Conservation (phyloP, 2,113 vertebrate species). For the Plecturocebus donacophilus region DNA sequence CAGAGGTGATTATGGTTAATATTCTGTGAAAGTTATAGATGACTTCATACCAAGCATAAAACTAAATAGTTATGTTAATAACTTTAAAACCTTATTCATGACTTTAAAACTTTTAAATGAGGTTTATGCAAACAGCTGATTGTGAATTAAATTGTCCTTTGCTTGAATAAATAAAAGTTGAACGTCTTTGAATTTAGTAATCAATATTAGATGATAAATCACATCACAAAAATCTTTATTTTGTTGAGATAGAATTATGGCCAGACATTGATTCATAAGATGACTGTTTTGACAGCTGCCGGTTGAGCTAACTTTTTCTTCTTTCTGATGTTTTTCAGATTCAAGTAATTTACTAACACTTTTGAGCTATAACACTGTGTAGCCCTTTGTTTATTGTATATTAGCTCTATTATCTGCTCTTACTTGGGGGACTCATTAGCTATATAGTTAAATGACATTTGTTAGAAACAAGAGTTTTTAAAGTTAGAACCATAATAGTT, state of each 20-base stretch:
- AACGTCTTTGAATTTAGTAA: background rate
- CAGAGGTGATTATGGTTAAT: slow-evolving; percentile 58
- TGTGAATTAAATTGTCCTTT: slow-evolving; percentile 49
- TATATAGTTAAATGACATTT: slow-evolving; percentile 18
- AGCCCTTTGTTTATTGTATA: background rate
- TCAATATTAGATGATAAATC: background rate
- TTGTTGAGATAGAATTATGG: slow-evolving; percentile 14
- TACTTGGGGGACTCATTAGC: background rate
- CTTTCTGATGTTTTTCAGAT: slow-evolving; percentile 20
- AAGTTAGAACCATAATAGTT: background rate
- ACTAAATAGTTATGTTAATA: slow-evolving; percentile 58
- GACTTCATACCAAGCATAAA: slow-evolving; percentile 58
- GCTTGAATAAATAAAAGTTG: slow-evolving; percentile 8
- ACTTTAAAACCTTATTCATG: slow-evolving; percentile 41
- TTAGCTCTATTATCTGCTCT: background rate
- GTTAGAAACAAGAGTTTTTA: slow-evolving; percentile 25
- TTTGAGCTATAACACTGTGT: background rate
- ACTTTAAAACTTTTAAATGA: slow-evolving; percentile 47
- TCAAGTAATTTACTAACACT: slow-evolving; percentile 9
- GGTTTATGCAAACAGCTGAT: slow-evolving; percentile 30
- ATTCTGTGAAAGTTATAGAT: slow-evolving; percentile 37
- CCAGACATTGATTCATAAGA: background rate
- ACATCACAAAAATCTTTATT: background rate
- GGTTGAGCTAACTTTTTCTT: background rate
- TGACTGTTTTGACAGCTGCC: background rate